Percentiles rank a stretch among this genome's conserved stretches.
Conservation (phyloP, 2,888 invertebrate species). For the Meteorus colon region DNA sequence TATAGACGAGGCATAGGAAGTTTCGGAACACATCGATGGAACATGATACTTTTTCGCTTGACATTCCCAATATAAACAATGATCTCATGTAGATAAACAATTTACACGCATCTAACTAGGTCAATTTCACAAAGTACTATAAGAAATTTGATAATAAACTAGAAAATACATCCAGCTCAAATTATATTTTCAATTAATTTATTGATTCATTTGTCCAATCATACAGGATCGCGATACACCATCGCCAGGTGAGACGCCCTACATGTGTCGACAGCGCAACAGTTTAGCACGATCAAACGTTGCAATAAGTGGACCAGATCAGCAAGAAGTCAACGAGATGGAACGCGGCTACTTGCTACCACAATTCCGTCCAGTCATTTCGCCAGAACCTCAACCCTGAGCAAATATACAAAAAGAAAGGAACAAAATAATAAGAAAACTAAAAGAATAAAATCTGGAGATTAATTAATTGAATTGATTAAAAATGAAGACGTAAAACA, state of each 20-base stretch:
- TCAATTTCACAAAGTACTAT: no score
- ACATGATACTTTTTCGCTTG: no score
- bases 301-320: slow-evolving; percentile 62
- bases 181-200: neutral
- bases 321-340: slow-evolving; percentile 71
- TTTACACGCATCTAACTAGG: no score
- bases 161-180: no score
- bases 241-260: slow-evolving; percentile 87
- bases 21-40: no score
- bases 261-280: slow-evolving; percentile 86
- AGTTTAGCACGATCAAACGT: slow-evolving; percentile 76
- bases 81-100: no score
- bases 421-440: neutral
- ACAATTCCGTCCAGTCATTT: slow-evolving; percentile 65
- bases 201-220: slow-evolving; percentile 2
- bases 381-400: slow-evolving; percentile 47
- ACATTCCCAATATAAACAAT: no score
- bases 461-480: neutral
- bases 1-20: no score
- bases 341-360: slow-evolving; percentile 70
- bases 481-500: neutral
- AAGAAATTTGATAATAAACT: no score
- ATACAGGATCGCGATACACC: slow-evolving; percentile 79
- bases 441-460: neutral
- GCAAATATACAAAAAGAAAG: slow-evolving; percentile 49